A percentile compares a stretch with the other conserved stretches of the same genome.
Conservation (phyloP, 2,888 invertebrate species). For the Pandemis heparana region DNA sequence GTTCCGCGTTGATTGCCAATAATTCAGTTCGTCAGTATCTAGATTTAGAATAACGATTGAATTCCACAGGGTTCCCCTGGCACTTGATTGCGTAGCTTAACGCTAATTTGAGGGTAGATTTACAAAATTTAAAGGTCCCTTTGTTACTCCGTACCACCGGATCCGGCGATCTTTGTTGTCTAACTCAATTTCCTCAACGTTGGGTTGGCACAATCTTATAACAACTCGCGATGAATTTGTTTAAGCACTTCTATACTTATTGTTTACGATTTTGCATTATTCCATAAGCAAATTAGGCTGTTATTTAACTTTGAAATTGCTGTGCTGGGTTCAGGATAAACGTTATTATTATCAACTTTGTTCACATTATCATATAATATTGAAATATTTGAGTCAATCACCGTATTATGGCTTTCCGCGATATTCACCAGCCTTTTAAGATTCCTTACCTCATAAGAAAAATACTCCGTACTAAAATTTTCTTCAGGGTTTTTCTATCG, state of each 20-base stretch:
- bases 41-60: too few species aligned
- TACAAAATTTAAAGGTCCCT: slow-evolving; percentile 1
- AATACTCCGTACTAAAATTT: too few species aligned
- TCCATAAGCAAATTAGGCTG: slow-evolving; percentile 23
- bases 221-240: slow-evolving; percentile 7
- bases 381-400: too few species aligned
- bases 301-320: slow-evolving; percentile 19
- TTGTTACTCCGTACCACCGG: neutral
- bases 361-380: neutral
- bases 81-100: too few species aligned
- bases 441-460: too few species aligned
- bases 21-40: too few species aligned
- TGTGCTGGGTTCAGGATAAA: neutral
- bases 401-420: too few species aligned
- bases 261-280: slow-evolving; percentile 5
- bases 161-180: slow-evolving; percentile 19
- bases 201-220: slow-evolving; percentile 3
- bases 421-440: too few species aligned
- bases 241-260: slow-evolving; percentile 14
- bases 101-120: neutral
- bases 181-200: slow-evolving; percentile 7
- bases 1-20: too few species aligned
- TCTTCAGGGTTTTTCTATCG: too few species aligned
- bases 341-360: slow-evolving; percentile 22
- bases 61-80: too few species aligned